A percentile compares a stretch with the other conserved stretches of the same genome.
Conservation (phyloP, 1,140 invertebrate species). For the Trichonephila clavipes region DNA sequence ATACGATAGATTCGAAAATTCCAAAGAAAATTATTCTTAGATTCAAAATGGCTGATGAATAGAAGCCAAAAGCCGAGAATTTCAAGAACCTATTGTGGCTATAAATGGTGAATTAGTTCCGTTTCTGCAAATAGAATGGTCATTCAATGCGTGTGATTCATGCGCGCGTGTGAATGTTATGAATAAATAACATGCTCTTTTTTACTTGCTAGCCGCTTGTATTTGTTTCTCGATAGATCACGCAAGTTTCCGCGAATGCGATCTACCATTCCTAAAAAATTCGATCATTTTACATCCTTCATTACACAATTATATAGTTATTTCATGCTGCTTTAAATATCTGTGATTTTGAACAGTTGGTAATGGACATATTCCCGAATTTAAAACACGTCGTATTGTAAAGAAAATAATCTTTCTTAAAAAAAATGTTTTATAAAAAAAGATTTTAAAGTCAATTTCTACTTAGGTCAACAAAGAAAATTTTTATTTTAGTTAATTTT, state of each 20-base stretch:
- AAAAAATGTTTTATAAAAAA: too few relatives aligned
- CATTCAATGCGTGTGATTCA: neutral
- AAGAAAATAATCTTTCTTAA: too few relatives aligned
- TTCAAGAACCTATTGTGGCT: neutral
- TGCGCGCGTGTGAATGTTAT: neutral
- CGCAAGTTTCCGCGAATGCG: neutral
- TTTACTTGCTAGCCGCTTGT: neutral
- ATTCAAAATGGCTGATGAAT: too few relatives aligned
- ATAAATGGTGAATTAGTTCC: neutral
- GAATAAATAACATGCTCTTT: neutral
- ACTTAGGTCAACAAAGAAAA: too few relatives aligned
- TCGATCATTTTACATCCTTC: neutral
- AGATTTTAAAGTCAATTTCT: too few relatives aligned
- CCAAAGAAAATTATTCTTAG: too few relatives aligned
- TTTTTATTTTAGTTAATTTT: too few relatives aligned
- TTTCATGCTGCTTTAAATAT: neutral
- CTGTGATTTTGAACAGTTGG: neutral
- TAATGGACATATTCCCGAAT: neutral
- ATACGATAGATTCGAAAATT: too few relatives aligned
- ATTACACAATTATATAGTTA: neutral
- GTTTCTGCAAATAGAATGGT: neutral
- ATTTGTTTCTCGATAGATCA: conserved; percentile 6
- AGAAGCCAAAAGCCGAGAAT: too few relatives aligned
- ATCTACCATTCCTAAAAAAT: neutral
- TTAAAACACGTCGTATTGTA: too few relatives aligned